Conservation (phyloP, 37 sponge, comb jelly and placozoan genomes). For the Aphrocallistes beatrix region DNA sequence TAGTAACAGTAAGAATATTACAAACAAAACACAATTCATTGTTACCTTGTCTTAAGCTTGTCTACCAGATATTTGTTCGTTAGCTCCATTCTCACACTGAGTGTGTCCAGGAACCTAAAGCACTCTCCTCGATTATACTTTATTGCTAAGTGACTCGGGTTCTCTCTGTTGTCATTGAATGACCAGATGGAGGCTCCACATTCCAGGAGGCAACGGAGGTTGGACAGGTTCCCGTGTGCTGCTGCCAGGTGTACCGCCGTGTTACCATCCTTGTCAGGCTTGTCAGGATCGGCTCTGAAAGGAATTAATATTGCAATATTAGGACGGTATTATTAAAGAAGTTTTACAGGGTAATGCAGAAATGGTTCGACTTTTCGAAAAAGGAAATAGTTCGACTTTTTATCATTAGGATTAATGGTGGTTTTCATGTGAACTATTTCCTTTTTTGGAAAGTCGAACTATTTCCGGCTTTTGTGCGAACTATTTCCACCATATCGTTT, state of each 20-base stretch:
- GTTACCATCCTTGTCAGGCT: slow-evolving; percentile 8
- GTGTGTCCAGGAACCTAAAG: slow-evolving; percentile 11
- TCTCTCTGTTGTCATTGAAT: neutral
- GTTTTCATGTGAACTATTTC: too few relatives aligned
- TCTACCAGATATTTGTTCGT: slow-evolving; percentile 2
- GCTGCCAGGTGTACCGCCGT: neutral
- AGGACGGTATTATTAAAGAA: too few relatives aligned
- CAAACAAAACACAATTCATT: too few relatives aligned
- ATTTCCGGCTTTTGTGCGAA: too few relatives aligned
- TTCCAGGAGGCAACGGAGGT: neutral
- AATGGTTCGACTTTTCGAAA: too few relatives aligned
- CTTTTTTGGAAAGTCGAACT: too few relatives aligned
- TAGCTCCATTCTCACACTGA: neutral
- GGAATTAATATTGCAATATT: too few relatives aligned
- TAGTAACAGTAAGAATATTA: too few relatives aligned
- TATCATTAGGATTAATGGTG: too few relatives aligned
- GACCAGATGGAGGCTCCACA: neutral
- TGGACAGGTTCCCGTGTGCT: neutral
- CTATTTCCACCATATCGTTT: too few relatives aligned
- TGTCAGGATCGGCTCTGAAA: neutral
- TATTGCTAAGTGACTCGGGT: neutral
- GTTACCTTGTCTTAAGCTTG: neutral
- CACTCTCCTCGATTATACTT: neutral
- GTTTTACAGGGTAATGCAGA: too few relatives aligned
- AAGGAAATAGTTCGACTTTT: too few relatives aligned